Percentiles rank a stretch among this genome's conserved stretches.
Conservation (phyloP, 1,140 invertebrate genomes). For the Eurosta solidaginis region DNA sequence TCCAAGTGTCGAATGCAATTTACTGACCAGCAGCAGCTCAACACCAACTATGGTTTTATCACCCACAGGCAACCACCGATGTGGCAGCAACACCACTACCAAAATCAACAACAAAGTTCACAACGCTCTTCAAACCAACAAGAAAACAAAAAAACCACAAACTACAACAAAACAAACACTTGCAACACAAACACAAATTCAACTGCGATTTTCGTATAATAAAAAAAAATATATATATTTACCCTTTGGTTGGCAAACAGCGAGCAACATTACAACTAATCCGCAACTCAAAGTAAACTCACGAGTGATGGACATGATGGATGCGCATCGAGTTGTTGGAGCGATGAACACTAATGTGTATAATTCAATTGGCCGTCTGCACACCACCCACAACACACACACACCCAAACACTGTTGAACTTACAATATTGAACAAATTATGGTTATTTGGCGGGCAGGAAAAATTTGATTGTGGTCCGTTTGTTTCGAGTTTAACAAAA, state of each 20-base stretch:
- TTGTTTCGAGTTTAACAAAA: not conserved
- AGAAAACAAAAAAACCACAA: not conserved
- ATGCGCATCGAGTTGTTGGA: not conserved
- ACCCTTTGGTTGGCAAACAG: constrained; percentile 59
- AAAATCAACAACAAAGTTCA: not conserved
- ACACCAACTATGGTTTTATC: not conserved
- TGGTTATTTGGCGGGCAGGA: constrained; percentile 2
- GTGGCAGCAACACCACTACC: not conserved
- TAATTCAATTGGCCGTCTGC: not conserved
- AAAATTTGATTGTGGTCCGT: not conserved
- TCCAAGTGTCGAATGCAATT: not conserved
- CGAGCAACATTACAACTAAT: constrained; percentile 56
- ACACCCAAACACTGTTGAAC: not conserved
- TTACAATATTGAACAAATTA: not conserved
- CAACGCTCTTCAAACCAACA: not conserved
- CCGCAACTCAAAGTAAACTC: constrained; percentile 37
- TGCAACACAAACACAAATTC: not conserved
- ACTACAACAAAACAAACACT: not conserved
- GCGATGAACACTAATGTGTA: not conserved
- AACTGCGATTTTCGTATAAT: not conserved
- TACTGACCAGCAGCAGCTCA: not conserved
- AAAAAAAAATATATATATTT: constrained; percentile 59
- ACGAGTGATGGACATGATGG: constrained; percentile 43
- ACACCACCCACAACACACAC: not conserved
- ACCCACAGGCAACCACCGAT: not conserved